Evolutionary conservation across 2,888 invertebrate species (phyloP), one percentile per base, ranked within the genome.

Genomic region (Drosophila mimica): DNA sequence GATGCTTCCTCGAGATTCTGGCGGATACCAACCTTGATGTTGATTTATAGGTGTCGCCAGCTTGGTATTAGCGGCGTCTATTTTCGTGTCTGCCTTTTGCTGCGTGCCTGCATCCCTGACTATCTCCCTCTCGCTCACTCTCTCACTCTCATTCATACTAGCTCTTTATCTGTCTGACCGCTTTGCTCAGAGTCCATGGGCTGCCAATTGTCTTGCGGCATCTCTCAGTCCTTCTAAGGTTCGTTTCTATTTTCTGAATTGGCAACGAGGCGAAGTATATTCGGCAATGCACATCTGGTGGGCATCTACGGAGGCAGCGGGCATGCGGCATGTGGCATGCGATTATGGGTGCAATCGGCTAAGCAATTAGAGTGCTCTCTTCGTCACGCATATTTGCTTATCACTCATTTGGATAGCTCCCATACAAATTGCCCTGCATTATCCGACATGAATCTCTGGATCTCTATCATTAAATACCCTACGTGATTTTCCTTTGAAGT

Each of bases 171-270:
- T 28, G 43, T 38, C 54, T 46, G 46, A 20, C 61, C 20, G 25
- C n/a, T 28, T 28, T 31, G 59, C 69, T 76, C 68, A 70, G 49
- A 60, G 61, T 75, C 76, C 59, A 63, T 57, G 49, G 60, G 56
- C 69, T 54, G 81, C 72, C 88, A 88, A 87, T 89, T 89, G 88
- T 89, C 73, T 83, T 74, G 78, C 64, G 52, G 73, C 81, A 70
- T 73, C 80, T 76, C 83, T 46, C 93, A 90, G 90, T 92, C 93
- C 93, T 93, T 93, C 93, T 93, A 93, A 92, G 93, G 93, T 93
- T 92, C 91, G 93, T 92, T 92, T 92, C 93, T 93, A 93, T 93
- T 93, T 92, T 88, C 91, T 91, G 89, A 79, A 81, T 71, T 79
- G 71, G 79, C 88, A 76, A 75, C 73, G 73, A 69, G 57, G 49